Evolutionary conservation across 2,113 vertebrate genomes (phyloP).

Genomic region (Lates calcarifer): DNA sequence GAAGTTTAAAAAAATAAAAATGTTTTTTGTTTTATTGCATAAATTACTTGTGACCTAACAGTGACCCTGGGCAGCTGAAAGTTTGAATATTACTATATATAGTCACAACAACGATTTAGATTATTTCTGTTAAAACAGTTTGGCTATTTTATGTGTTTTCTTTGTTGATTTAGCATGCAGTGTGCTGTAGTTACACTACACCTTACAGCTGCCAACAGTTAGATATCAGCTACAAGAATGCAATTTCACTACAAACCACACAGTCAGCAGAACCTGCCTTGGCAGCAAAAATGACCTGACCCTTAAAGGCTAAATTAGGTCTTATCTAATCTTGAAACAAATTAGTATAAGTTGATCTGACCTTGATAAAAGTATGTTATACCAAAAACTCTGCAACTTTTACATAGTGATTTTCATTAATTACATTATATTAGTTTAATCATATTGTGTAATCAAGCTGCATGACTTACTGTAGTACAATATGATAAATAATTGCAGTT

Average conservation of each 20-base stretch:
- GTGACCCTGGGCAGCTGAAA: not conserved
- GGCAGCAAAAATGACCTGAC: not conserved
- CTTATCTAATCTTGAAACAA: slow-evolving; percentile 12
- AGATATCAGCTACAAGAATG: not conserved
- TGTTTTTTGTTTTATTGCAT: not conserved
- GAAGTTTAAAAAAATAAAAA: too few species aligned
- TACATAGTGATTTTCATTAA: too few species aligned
- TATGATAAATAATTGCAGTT: too few species aligned
- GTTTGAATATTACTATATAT: not conserved
- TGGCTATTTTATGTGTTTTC: not conserved
- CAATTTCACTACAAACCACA: not conserved
- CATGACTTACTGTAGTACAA: too few species aligned
- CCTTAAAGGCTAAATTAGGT: not conserved
- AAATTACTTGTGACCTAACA: not conserved
- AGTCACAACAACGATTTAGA: not conserved
- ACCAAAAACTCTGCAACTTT: too few species aligned
- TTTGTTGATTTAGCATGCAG: not conserved
- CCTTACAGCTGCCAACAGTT: slow-evolving; percentile 11
- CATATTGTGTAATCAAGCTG: too few species aligned
- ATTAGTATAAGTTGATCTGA: slow-evolving; percentile 15
- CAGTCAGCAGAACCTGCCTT: not conserved
- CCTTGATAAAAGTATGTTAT: not conserved
- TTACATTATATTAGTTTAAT: too few species aligned
- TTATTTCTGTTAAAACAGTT: not conserved
- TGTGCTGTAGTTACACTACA: not conserved